phyloP scores from a whole-genome alignment of 1,140 invertebrate species.

The Monomorium pharaonis region DNA sequence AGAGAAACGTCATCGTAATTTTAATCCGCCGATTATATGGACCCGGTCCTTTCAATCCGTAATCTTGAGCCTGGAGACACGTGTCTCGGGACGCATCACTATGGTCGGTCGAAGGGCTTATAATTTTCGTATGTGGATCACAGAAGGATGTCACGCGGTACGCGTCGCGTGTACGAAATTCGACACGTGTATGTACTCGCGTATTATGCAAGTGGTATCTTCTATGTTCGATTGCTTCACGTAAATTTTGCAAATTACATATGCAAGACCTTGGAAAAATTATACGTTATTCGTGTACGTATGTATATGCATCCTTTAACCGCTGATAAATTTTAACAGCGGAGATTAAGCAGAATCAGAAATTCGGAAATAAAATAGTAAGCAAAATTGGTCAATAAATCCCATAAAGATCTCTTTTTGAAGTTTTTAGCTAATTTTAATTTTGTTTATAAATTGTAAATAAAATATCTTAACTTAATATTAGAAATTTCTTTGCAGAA shows the following conservation, averaged over 20 bases:
- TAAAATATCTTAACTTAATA: too few species aligned
- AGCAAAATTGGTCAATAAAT: too few species aligned
- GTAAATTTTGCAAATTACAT: conserved; percentile 15
- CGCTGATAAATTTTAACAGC: neutral
- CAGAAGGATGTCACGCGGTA: neutral
- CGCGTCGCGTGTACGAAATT: neutral
- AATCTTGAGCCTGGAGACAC: conserved; percentile 49
- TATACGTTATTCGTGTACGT: neutral
- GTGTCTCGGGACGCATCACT: conserved; percentile 14
- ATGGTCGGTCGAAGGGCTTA: neutral
- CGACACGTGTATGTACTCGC: neutral
- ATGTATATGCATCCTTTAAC: neutral
- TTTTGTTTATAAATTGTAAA: too few species aligned
- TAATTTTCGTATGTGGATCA: conserved; percentile 21
- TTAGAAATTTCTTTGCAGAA: too few species aligned
- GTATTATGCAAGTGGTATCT: conserved; percentile 12
- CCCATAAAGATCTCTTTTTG: too few species aligned
- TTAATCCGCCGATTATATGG: conserved; percentile 50
- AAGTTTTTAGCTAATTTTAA: too few species aligned
- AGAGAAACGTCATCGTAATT: conserved; percentile 55
- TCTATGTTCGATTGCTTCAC: neutral
- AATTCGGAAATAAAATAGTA: too few species aligned
- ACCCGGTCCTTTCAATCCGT: conserved; percentile 22
- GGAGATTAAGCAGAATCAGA: too few species aligned
- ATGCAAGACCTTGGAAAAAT: neutral